Conservation (phyloP, 2,888 invertebrate species). For the Polyommatus icarus region DNA sequence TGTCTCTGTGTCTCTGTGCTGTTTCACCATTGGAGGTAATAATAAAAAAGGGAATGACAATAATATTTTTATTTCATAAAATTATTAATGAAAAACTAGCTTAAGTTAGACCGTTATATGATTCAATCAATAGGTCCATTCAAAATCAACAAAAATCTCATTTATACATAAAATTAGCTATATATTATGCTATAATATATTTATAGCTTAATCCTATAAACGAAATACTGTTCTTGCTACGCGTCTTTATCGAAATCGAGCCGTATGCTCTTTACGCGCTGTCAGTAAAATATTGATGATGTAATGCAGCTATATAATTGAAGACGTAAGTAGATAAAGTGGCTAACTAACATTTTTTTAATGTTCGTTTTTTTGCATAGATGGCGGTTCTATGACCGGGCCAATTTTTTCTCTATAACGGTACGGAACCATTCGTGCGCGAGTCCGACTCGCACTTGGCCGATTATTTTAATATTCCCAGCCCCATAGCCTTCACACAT, state of each 20-base stretch:
- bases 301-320: too few species aligned
- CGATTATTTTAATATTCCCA: too few species aligned
- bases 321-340: too few species aligned
- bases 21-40: neutral
- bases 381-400: too few species aligned
- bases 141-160: conserved; percentile 15
- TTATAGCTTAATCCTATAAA: conserved; percentile 7
- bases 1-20: too few species aligned
- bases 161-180: conserved; percentile 2
- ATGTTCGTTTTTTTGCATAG: too few species aligned
- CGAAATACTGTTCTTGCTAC: neutral
- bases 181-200: neutral
- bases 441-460: too few species aligned
- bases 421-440: too few species aligned
- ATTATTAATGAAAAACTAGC: conserved; percentile 19
- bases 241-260: neutral
- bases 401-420: too few species aligned
- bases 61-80: conserved; percentile 27
- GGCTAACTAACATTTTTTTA: too few species aligned
- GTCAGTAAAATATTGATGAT: neutral
- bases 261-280: neutral
- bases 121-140: conserved; percentile 8
- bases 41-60: neutral
- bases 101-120: neutral
- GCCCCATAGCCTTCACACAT: too few species aligned